These are phyloP conservation scores for Heterocephalus glaber DNA, from an alignment of 2,113 vertebrate genomes.

Conservation along the genomic window DNA sequence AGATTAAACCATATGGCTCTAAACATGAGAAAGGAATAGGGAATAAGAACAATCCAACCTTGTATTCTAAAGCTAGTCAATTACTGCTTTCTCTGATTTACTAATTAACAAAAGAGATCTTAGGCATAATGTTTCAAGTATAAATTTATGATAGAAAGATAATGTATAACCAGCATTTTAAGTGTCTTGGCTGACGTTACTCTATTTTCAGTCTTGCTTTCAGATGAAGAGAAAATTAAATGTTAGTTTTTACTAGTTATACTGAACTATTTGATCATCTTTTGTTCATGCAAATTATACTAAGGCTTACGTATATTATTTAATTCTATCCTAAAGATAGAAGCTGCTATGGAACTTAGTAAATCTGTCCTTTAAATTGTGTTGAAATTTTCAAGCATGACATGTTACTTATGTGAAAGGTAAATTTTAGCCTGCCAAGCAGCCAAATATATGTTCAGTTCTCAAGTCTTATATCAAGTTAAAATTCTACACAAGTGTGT, in stretches of 20 bases:
- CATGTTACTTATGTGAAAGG: neutral
- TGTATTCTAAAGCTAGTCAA: neutral
- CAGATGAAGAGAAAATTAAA: slow-evolving; percentile 10
- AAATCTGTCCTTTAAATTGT: neutral
- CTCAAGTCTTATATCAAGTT: slow-evolving; percentile 25
- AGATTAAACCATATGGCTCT: neutral
- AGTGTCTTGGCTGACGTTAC: neutral
- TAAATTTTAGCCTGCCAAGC: slow-evolving; percentile 10
- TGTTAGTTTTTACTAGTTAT: neutral
- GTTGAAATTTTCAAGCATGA: slow-evolving; percentile 17
- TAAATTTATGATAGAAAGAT: neutral
- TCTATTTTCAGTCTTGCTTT: slow-evolving; percentile 7
- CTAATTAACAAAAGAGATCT: neutral
- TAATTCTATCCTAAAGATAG: slow-evolving; percentile 21
- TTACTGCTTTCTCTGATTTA: neutral
- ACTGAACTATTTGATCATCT: slow-evolving; percentile 21
- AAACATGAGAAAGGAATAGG: neutral
- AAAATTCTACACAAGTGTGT: neutral
- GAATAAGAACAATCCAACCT: neutral
- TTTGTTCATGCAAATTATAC: neutral
- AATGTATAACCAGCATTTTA: neutral
- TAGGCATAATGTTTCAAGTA: neutral
- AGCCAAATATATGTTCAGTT: slow-evolving; percentile 18
- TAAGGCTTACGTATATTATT: neutral
- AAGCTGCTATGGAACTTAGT: neutral